Base-by-base conservation (phyloP, 2,797 vertebrate genomes). In the Pangasius djambal region DNA sequence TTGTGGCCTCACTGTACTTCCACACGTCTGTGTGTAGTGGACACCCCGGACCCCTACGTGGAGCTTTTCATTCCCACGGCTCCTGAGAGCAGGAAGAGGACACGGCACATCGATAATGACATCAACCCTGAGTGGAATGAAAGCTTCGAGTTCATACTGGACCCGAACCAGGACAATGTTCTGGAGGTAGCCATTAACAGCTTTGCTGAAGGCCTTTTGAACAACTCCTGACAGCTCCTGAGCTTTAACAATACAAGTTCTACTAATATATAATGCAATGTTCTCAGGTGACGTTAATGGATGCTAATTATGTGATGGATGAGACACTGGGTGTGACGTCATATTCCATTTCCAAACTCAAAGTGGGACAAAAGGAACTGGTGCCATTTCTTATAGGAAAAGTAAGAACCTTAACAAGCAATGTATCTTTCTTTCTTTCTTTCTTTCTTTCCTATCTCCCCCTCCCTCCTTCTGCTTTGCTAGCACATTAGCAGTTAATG, bases 301-400 rank as follows among this genome's bases (percentile, higher is more conserved):
- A 99, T 88, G 98, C 99, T 87, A 99, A 99, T 95, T 99, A 99
- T 0, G 97, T 99, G 89, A 98, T 99, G 97, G 99, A 99, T 16
- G 99, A 99, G 94, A 98, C 97, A 12, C 96, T 99, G 55, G 99
- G 99, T 63, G 97, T 97, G 0, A 93, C 96, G 2, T 95, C 96
- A 0, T 98, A 97, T 89, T 95, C 96, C 70, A 94, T 99, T 88
- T 96, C 95, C 28, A 94, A 94, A 16, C 95, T 99, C 91, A 96
- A 93, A 89, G 91, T 97, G 55, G 98, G 98, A 88, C 97, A 97
- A 92, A 97, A 93, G 83, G 97, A 96, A 92, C 94, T 93, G 40
- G 95, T 98, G 90, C 92, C 95, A 44, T 96, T 99, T 92, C 95
- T 93, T 87, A 98, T 99, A 88, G 98, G 98, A 92, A 95, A 97